Evolutionary conservation across 2,888 invertebrate genomes (phyloP), one percentile per base, ranked within the genome.

Genomic region (Xanthorhoe spadicearia): DNA sequence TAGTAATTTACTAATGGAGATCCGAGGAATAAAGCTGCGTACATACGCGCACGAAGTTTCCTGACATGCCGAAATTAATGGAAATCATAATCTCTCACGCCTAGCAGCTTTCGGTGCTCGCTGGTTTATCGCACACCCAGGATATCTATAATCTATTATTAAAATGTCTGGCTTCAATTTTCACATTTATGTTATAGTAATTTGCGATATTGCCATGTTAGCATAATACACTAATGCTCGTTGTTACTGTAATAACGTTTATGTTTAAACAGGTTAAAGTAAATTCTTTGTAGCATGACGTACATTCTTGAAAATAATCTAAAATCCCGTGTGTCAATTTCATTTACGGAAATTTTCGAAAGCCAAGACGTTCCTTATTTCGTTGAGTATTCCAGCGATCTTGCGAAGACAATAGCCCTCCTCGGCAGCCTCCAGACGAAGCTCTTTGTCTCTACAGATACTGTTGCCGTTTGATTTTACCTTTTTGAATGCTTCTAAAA

Each of bases 1-100:
- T 74, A 76, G 83, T 84, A 84, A 87, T 87, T 84, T 85, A 78
- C 85, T 86, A 86, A 86, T 86, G 86, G 84, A 78, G 76, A 78
- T 79, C 75, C 77, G 76, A 82, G 76, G 76, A 35, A 57, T 68
- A 68, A 64, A 53, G 61, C 64, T 57, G 65, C 17, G 51, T 48
- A 53, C 56, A 58, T 49, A 61, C 28, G 23, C 23, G 70, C 71
- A 74, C 78, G 78, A 83, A 81, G 83, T 75, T 81, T 83, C 79
- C 48, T 51, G 54, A 56, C 62, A 54, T 46, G 18, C 10, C 53
- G n/a, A 49, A 62, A 58, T 61, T 46, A 56, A 63, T 59, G 51
- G 55, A 51, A 32, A 46, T 46, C 46, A 46, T 46, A 46, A 48
- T 53, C 28, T 28, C 56, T 62, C 15, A 13, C 17, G 23, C 46